Evolutionary conservation across 2,888 invertebrate genomes (phyloP).

Genomic region (Hirtodrosophila trivittata): DNA sequence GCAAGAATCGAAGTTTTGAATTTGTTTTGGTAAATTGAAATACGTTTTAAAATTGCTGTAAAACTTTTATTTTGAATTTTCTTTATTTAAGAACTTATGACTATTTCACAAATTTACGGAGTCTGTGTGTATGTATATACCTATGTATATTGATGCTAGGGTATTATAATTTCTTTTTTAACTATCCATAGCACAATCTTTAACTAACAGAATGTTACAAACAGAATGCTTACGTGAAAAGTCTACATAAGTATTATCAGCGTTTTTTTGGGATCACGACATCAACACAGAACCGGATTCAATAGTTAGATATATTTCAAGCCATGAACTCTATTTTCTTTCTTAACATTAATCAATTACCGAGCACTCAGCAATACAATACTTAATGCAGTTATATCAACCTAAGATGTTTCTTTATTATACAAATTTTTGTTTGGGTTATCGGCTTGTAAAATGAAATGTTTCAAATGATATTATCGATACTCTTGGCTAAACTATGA

Average conservation of each 20-base stretch:
- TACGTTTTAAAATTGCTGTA: background rate
- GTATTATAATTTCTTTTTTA: constrained; percentile 12
- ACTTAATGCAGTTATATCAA: background rate
- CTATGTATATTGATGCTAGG: constrained; percentile 17
- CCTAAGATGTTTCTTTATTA: no score
- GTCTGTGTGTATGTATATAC: constrained; percentile 32
- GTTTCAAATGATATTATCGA: constrained; percentile 7
- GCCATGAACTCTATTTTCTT: background rate
- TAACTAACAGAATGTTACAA: constrained; percentile 14
- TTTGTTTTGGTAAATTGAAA: no score
- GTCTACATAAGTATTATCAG: constrained; percentile 1
- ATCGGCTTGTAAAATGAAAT: no score
- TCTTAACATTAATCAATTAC: background rate
- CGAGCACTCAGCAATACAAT: background rate
- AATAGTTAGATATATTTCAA: background rate
- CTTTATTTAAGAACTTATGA: constrained; percentile 48
- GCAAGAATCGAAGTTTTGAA: no score
- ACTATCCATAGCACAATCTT: constrained; percentile 8
- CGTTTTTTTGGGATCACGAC: constrained; percentile 5
- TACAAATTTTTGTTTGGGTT: no score
- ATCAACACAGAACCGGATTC: background rate
- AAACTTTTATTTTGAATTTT: constrained; percentile 13
- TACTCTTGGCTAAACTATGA: constrained; percentile 4
- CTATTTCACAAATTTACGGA: constrained; percentile 50
- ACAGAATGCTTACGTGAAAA: constrained; percentile 8